Evolutionary conservation across 2,888 invertebrate genomes (phyloP).

Genomic region (Caenorhabditis sp.): DNA sequence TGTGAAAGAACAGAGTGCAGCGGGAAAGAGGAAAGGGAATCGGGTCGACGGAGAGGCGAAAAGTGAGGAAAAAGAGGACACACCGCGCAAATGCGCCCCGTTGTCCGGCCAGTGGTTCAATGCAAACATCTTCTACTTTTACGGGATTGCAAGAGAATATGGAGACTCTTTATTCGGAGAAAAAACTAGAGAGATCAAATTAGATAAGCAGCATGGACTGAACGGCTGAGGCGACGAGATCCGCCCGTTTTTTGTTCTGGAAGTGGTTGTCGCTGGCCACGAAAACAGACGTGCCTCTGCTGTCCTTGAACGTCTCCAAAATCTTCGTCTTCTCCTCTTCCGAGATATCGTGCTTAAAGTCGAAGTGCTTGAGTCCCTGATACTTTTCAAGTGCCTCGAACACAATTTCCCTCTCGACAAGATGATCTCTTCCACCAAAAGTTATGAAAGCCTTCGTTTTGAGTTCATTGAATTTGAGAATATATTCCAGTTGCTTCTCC

Average conservation of each 20-base stretch:
- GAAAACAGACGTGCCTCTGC: constrained; percentile 39
- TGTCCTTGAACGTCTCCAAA: constrained; percentile 24
- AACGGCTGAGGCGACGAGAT: constrained; percentile 25
- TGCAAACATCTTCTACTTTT: neutral
- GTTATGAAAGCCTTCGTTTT: constrained; percentile 51
- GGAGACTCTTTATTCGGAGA: neutral
- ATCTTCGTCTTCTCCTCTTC: constrained; percentile 19
- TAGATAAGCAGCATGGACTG: constrained; percentile 18
- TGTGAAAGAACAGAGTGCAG: neutral
- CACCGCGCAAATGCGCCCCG: constrained; percentile 12
- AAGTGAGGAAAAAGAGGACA: neutral
- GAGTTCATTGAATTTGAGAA: constrained; percentile 44
- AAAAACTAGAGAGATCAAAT: neutral
- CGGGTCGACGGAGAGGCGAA: neutral
- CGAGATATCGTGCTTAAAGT: constrained; percentile 25
- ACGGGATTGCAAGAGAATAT: neutral
- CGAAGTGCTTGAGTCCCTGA: constrained; percentile 45
- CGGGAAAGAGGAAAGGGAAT: neutral
- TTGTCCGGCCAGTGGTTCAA: neutral
- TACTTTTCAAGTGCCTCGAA: constrained; percentile 53
- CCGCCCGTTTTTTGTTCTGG: constrained; percentile 47
- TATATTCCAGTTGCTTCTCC: constrained; percentile 33
- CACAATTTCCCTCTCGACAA: constrained; percentile 61
- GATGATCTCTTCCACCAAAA: constrained; percentile 56
- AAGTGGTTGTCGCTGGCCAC: constrained; percentile 49